Evolutionary conservation across 2,113 vertebrate species (phyloP), one percentile per base, ranked within the genome.

Genomic region (Azemiops feae): DNA sequence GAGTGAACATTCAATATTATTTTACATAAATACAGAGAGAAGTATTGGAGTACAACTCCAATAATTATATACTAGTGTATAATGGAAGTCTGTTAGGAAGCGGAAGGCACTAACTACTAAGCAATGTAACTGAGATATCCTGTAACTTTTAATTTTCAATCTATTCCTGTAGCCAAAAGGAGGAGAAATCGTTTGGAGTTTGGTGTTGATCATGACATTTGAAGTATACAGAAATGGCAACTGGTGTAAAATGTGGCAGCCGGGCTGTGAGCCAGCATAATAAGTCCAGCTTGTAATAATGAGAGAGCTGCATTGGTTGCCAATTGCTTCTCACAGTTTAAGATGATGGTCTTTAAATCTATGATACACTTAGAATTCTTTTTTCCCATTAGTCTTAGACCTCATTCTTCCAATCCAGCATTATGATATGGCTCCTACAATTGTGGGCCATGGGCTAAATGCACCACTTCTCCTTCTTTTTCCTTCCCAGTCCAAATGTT

Each of bases 41-140:
- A 89, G 64, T 90, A 16, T 39, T n/a, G 43, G 4, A 3, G 20
- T 5, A 43, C 87, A 93, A 52, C 89, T 55, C 74, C 91, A 94
- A 93, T 93, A 95, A 94, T 92, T 89, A 91, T 92, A 88, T 91
- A 88, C 45, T 92, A 85, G 50, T 86, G 53, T 57, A 85, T 93
- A 94, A 94, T 3, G 93, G 69, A 96, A 94, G 94, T 85, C 87
- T 94, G 95, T 97, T 95, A 34, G 39, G 92, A 88, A 96, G 91
- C 87, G 89, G 92, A 96, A 93, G 94, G 95, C 85, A 86, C 90
- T 92, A 69, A 91, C 94, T 74, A 34, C 92, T 93, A 92, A 95
- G 89, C 94, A 94, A 87, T 57, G 89, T 64, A 60, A 85, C 85
- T 91, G 92, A 5, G 91, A 64, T 89, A 94, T 92, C 95, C 93